These are phyloP conservation scores for Drosophila pandora DNA, from an alignment of 1,140 invertebrate species.

Conservation along the genomic window DNA sequence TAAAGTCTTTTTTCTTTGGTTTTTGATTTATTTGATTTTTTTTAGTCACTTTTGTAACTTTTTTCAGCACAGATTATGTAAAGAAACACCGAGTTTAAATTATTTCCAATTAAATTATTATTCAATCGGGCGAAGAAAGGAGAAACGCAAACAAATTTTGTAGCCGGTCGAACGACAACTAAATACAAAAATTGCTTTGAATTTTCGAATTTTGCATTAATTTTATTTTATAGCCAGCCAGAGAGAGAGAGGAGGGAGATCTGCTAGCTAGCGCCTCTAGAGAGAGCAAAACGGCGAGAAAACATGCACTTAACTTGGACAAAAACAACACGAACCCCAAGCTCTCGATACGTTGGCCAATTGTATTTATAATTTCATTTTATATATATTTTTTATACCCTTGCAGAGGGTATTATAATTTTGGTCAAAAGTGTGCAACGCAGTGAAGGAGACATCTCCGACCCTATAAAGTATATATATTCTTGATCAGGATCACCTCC, in stretches of 20 bases:
- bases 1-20: slow-evolving; percentile 3
- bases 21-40: slow-evolving; percentile 14
- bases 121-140: slow-evolving; percentile 53
- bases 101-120: slow-evolving; percentile 65
- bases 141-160: slow-evolving; percentile 50
- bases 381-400: slow-evolving; percentile 19
- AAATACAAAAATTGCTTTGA: slow-evolving; percentile 57
- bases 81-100: slow-evolving; percentile 38
- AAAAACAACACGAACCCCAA: slow-evolving; percentile 26
- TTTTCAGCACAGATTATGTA: slow-evolving; percentile 50
- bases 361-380: slow-evolving; percentile 55
- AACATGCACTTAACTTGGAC: slow-evolving; percentile 69
- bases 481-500: no score
- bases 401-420: no score
- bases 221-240: slow-evolving; percentile 14
- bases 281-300: slow-evolving; percentile 17
- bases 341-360: slow-evolving; percentile 58
- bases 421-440: no score
- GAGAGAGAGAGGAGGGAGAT: no score
- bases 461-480: no score
- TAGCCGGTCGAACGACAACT: slow-evolving; percentile 52
- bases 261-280: no score
- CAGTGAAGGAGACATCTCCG: no score
- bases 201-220: slow-evolving; percentile 56
- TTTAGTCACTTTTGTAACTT: slow-evolving; percentile 20